phyloP scores from a whole-genome alignment of 2,888 invertebrate species.

The Megastigmus dorsalis region DNA sequence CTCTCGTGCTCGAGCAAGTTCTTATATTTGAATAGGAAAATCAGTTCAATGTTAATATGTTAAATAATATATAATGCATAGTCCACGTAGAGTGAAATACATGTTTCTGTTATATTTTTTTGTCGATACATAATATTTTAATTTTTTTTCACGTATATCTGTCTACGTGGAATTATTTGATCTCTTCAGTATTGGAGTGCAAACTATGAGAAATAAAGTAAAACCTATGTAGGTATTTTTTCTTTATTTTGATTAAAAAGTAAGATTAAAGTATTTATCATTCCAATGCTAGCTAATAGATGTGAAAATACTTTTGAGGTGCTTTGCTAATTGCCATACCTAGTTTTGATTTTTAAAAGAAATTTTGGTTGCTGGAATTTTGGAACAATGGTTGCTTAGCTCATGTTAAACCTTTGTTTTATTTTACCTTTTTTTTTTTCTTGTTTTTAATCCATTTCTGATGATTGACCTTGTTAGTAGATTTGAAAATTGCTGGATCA shows the following conservation, averaged over 20 bases:
- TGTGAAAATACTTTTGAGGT: constrained; percentile 36
- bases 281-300: constrained; percentile 42
- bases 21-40: constrained; percentile 46
- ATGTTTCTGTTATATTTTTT: not conserved
- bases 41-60: constrained; percentile 29
- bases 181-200: constrained; percentile 39
- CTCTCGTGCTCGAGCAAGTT: constrained; percentile 55
- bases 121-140: not conserved
- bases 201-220: not conserved
- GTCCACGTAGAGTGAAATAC: constrained; percentile 43
- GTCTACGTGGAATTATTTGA: constrained; percentile 45
- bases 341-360: constrained; percentile 21
- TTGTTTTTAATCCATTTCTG: not conserved
- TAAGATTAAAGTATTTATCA: constrained; percentile 13
- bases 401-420: constrained; percentile 3
- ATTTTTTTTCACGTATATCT: constrained; percentile 3
- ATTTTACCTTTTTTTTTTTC: constrained; percentile 14
- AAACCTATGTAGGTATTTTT: not conserved
- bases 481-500: too few species aligned
- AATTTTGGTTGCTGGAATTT: too few species aligned
- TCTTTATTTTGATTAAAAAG: not conserved
- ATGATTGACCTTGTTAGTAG: constrained; percentile 21
- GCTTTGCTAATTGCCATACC: constrained; percentile 53
- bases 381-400: constrained; percentile 49
- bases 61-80: constrained; percentile 29